phyloP scores from a whole-genome alignment of 1,140 invertebrate genomes.

The Drosophila lowei region DNA sequence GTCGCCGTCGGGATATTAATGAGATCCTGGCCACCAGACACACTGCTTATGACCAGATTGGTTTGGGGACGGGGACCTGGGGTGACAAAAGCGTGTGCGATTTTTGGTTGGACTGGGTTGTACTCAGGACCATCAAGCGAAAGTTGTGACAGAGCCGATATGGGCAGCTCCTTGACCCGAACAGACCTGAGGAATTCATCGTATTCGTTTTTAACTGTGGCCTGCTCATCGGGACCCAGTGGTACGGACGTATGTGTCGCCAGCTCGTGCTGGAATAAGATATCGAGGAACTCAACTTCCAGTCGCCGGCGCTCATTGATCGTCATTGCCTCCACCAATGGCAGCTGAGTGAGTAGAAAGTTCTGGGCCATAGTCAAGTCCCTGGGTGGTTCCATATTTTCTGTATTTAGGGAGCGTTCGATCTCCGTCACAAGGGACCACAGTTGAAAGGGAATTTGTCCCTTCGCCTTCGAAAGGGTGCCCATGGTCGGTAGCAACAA shows the following conservation, averaged over 20 bases:
- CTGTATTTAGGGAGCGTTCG: conserved; percentile 11
- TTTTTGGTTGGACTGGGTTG: not conserved
- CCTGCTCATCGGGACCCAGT: not conserved
- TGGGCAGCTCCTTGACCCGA: conserved; percentile 45
- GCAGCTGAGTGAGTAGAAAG: conserved; percentile 42
- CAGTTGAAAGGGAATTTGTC: conserved; percentile 30
- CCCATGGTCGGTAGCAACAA: conserved; percentile 31
- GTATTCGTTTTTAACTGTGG: conserved; percentile 36
- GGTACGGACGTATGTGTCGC: not conserved
- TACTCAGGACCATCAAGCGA: no score
- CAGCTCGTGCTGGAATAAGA: conserved; percentile 22
- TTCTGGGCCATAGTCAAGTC: not conserved
- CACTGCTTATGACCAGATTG: conserved; percentile 23
- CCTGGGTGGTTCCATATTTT: not conserved
- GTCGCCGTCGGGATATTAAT: not conserved
- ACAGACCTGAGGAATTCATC: conserved; percentile 48
- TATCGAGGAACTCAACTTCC: conserved; percentile 39
- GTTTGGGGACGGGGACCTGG: not conserved
- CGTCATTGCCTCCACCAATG: conserved; percentile 40
- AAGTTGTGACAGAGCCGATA: not conserved
- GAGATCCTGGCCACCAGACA: not conserved
- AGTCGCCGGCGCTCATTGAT: conserved; percentile 20
- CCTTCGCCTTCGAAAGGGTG: conserved; percentile 15
- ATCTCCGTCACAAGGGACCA: conserved; percentile 36
- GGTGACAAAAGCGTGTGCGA: not conserved